These are phyloP conservation scores for Leptinotarsa juncta DNA, from an alignment of 2,888 invertebrate genomes.

Conservation along the genomic window DNA sequence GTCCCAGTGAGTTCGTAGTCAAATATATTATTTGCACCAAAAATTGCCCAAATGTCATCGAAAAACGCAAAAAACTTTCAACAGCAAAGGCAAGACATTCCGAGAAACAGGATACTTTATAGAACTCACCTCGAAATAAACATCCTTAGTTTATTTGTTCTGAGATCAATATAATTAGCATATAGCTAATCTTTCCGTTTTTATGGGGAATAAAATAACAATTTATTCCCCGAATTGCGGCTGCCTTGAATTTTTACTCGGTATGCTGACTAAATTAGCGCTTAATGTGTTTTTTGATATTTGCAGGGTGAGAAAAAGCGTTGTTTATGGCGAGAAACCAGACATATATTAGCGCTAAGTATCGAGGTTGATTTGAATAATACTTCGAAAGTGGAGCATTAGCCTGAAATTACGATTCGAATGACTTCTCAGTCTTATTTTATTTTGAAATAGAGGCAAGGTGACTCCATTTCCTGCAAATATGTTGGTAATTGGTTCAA, in stretches of 20 bases:
- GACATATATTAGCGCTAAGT: slow-evolving; percentile 24
- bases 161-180: slow-evolving; percentile 23
- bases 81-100: background rate
- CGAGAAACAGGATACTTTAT: background rate
- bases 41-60: too few relatives aligned
- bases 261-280: slow-evolving; percentile 25
- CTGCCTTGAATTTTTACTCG: slow-evolving; percentile 16
- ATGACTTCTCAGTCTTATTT: background rate
- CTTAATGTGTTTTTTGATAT: slow-evolving; percentile 19
- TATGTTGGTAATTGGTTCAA: too few relatives aligned
- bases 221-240: slow-evolving; percentile 23
- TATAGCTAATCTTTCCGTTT: slow-evolving; percentile 23
- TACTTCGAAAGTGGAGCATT: slow-evolving; percentile 11
- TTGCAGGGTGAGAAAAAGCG: slow-evolving; percentile 24
- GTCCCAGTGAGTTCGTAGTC: too few relatives aligned
- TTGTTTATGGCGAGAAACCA: slow-evolving; percentile 23
- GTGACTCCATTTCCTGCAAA: background rate
- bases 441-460: background rate
- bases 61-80: too few relatives aligned
- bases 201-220: slow-evolving; percentile 25
- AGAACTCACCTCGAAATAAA: slow-evolving; percentile 6
- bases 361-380: slow-evolving; percentile 18
- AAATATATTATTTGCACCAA: too few relatives aligned
- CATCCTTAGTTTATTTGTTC: slow-evolving; percentile 22
- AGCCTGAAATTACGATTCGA: slow-evolving; percentile 2